These are phyloP conservation scores for Lycia hirtaria DNA, from an alignment of 2,888 invertebrate genomes.

Conservation along the genomic window DNA sequence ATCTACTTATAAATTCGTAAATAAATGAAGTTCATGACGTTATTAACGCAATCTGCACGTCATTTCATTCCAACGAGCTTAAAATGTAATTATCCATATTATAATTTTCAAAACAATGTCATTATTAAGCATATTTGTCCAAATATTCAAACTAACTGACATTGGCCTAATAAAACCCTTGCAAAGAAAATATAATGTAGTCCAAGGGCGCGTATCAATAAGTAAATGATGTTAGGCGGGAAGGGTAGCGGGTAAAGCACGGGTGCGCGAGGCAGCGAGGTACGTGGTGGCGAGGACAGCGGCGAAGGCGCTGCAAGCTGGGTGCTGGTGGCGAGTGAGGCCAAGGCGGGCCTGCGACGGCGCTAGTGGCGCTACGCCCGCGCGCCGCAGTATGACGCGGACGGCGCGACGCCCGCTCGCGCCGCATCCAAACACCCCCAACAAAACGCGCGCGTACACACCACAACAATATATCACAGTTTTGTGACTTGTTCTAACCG, in stretches of 20 bases:
- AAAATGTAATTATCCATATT: background rate
- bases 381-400: slow-evolving; percentile 79
- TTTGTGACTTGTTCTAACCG: slow-evolving; percentile 48
- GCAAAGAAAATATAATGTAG: slow-evolving; percentile 67
- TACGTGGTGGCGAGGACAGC: slow-evolving; percentile 17
- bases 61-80: background rate
- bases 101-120: slow-evolving; percentile 6
- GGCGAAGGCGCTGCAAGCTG: background rate
- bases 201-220: slow-evolving; percentile 77
- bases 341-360: slow-evolving; percentile 51
- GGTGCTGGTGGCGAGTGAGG: slow-evolving; percentile 45
- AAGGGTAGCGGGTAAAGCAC: slow-evolving; percentile 19
- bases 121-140: slow-evolving; percentile 9
- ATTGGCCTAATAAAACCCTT: slow-evolving; percentile 66
- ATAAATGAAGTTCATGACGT: too few species aligned
- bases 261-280: slow-evolving; percentile 8
- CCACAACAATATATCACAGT: slow-evolving; percentile 36
- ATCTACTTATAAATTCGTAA: too few species aligned
- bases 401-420: slow-evolving; percentile 69
- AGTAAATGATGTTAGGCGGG: slow-evolving; percentile 69
- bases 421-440: slow-evolving; percentile 42
- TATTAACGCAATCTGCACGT: background rate
- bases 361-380: slow-evolving; percentile 43
- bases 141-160: slow-evolving; percentile 42
- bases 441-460: slow-evolving; percentile 31